Percentiles rank a stretch among this genome's conserved stretches.
Evolutionary conservation across 1,140 invertebrate genomes (phyloP).

Genomic region (Drosophila setifemur): DNA sequence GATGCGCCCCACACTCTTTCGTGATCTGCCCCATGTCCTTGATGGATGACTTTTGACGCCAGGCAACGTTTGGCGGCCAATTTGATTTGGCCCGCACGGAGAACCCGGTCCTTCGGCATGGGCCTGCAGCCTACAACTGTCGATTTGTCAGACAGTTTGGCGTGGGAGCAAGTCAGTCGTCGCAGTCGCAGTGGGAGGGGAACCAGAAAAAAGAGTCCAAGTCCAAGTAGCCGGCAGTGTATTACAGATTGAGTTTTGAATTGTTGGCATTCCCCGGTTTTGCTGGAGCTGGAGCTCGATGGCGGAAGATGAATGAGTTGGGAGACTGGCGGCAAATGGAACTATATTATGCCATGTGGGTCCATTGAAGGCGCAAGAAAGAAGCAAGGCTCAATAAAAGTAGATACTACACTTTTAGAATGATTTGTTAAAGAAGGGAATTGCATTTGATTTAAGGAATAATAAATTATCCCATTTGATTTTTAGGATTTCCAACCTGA

Average conservation of each 20-base stretch:
- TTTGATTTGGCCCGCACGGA: slow-evolving; percentile 63
- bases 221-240: slow-evolving; percentile 34
- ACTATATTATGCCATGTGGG: slow-evolving; percentile 11
- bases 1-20: slow-evolving; percentile 44
- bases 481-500: not conserved
- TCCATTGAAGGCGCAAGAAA: not conserved
- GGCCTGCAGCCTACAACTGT: slow-evolving; percentile 51
- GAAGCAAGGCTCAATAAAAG: no score
- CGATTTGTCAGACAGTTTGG: slow-evolving; percentile 53
- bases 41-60: slow-evolving; percentile 75
- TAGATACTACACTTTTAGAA: no score
- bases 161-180: slow-evolving; percentile 6
- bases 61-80: slow-evolving; percentile 65
- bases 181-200: not conserved
- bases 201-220: not conserved
- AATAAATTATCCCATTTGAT: no score
- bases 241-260: slow-evolving; percentile 48
- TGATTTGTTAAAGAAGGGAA: not conserved
- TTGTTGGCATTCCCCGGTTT: slow-evolving; percentile 38
- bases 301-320: slow-evolving; percentile 25
- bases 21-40: slow-evolving; percentile 42
- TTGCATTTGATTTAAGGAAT: no score
- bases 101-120: slow-evolving; percentile 1
- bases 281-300: slow-evolving; percentile 15
- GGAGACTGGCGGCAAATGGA: not conserved